Evolutionary conservation across 2,797 vertebrate species (phyloP).

Genomic region (Enteromius fasciolatus): DNA sequence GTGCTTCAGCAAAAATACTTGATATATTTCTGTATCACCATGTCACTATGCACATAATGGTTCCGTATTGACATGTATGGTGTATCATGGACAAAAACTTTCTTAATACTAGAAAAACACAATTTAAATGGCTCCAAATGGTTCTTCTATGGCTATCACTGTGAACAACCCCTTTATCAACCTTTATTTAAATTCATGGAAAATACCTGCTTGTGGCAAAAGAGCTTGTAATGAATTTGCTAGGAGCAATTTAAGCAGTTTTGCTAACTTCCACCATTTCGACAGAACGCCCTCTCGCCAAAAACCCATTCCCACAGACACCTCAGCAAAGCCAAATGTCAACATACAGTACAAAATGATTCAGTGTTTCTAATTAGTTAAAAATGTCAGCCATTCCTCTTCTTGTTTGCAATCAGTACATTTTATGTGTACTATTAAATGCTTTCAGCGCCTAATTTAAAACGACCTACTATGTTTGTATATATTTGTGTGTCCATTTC

Average conservation of each 20-base stretch:
- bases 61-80: background rate
- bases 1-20: background rate
- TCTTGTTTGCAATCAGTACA: background rate
- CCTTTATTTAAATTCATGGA: background rate
- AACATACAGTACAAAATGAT: background rate
- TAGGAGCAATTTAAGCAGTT: constrained; percentile 5
- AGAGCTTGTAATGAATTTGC: background rate
- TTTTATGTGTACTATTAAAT: background rate
- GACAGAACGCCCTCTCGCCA: background rate
- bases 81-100: background rate
- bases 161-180: background rate
- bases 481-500: background rate
- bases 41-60: background rate
- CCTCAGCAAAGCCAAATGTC: background rate
- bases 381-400: background rate
- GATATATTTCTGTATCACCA: background rate
- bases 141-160: background rate
- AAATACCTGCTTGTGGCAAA: background rate
- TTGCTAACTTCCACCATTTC: background rate
- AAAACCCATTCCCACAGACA: background rate
- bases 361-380: background rate
- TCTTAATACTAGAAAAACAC: background rate
- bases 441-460: constrained; percentile 52
- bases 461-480: constrained; percentile 22
- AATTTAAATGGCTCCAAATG: background rate